phyloP scores from a whole-genome alignment of 2,113 vertebrate species.

The Dicaeum eximium region DNA sequence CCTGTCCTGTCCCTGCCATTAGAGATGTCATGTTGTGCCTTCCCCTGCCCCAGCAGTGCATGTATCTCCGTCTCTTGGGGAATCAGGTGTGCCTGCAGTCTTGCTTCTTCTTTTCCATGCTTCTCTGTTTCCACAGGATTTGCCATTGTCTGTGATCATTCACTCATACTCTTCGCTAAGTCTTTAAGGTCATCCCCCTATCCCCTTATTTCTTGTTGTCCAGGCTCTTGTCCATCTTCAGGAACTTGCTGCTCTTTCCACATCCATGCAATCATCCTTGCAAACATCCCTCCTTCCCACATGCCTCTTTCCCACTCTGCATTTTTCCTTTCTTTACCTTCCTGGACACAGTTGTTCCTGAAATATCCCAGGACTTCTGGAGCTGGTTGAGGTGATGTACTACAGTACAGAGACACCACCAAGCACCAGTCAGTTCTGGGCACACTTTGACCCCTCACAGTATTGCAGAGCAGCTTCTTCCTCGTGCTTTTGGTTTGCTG shows the following conservation, averaged over 20 bases:
- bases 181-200: background rate
- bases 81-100: background rate
- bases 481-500: background rate
- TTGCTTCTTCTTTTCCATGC: background rate
- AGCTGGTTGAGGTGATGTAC: background rate
- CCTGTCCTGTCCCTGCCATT: background rate
- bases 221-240: background rate
- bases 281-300: background rate
- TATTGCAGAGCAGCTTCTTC: conserved; percentile 1
- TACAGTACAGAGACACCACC: background rate
- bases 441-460: background rate
- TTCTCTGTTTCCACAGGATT: background rate
- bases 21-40: background rate
- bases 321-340: background rate
- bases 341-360: background rate
- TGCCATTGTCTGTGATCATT: background rate
- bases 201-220: background rate
- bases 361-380: background rate
- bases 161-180: background rate
- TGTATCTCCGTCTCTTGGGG: background rate
- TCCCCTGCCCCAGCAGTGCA: background rate
- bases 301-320: background rate
- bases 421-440: background rate
- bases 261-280: background rate
- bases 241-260: background rate